A percentile compares a stretch with the other conserved stretches of the same genome.
Evolutionary conservation across 2,113 vertebrate genomes (phyloP).

Genomic region (mouse (Mus musculus)): GRCm39 chr17:59258501-59259000

Average conservation of each 20-base stretch:
- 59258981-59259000: slow-evolving; percentile 11
- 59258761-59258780: not conserved
- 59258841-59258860: not conserved
- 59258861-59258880: not conserved
- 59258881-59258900: not conserved
- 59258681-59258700: not conserved
- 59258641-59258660: not conserved
- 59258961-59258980: not conserved
- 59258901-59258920: not conserved
- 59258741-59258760: not conserved
- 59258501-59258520: slow-evolving; percentile 37
- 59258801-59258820: slow-evolving; percentile 7
- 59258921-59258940: not conserved
- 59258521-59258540: slow-evolving; percentile 13
- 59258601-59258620: not conserved
- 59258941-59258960: not conserved
- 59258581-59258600: slow-evolving; percentile 27
- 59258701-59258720: not conserved
- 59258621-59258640: slow-evolving; percentile 2
- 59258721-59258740: not conserved
- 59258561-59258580: not conserved
- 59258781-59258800: not conserved
- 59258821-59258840: not conserved
- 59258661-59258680: slow-evolving; percentile 17
- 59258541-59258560: slow-evolving; percentile 28